phyloP scores from a whole-genome alignment of 2,113 vertebrate species.

The Boleophthalmus pectinirostris region DNA sequence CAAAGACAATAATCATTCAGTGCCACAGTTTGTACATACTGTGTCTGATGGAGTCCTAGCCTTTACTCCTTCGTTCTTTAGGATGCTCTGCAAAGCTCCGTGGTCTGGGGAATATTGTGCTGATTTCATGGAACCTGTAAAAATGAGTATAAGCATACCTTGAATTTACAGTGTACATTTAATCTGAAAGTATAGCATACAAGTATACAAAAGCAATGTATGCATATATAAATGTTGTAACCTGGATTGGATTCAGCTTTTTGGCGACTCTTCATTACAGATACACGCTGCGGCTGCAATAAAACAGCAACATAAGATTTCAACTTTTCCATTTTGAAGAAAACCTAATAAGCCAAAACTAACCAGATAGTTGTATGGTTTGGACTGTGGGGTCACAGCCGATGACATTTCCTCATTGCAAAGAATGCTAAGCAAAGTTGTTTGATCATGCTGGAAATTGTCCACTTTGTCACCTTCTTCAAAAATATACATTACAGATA shows the following conservation, averaged over 20 bases:
- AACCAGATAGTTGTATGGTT: slow-evolving; percentile 59
- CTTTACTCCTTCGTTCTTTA: slow-evolving; percentile 66
- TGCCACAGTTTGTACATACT: slow-evolving; percentile 38
- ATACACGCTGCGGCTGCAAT: slow-evolving; percentile 72
- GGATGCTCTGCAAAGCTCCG: slow-evolving; percentile 55
- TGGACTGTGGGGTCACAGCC: slow-evolving; percentile 32
- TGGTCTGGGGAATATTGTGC: slow-evolving; percentile 63
- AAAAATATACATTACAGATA: too few relatives aligned
- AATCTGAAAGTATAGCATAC: not conserved
- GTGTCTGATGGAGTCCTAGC: slow-evolving; percentile 45
- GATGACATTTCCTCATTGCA: slow-evolving; percentile 43
- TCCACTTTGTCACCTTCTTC: slow-evolving; percentile 39
- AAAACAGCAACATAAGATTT: not conserved
- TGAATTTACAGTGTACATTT: not conserved
- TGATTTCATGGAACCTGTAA: slow-evolving; percentile 28
- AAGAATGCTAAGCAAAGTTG: slow-evolving; percentile 65
- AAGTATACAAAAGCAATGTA: too few relatives aligned
- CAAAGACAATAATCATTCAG: not conserved
- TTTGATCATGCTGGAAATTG: slow-evolving; percentile 50
- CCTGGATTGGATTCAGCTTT: slow-evolving; percentile 53
- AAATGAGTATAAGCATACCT: not conserved
- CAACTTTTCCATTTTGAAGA: not conserved
- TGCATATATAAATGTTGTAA: slow-evolving; percentile 31
- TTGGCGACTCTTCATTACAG: slow-evolving; percentile 62
- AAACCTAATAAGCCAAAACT: slow-evolving; percentile 6